These are phyloP conservation scores for Larimichthys crocea DNA, from an alignment of 2,113 vertebrate genomes.

Conservation along the genomic window DNA sequence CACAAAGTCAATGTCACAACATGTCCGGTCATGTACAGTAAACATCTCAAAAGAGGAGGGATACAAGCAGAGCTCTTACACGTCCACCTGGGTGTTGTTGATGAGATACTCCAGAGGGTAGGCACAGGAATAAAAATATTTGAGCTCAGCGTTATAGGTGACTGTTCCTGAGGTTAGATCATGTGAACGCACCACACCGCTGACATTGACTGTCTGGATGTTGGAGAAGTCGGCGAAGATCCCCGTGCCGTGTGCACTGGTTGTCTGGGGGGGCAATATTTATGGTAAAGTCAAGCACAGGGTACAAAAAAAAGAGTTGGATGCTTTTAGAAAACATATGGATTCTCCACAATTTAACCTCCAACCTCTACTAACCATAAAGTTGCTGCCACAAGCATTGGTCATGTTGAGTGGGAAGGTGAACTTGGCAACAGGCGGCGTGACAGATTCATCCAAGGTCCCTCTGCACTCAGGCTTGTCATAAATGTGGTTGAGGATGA, in stretches of 20 bases:
- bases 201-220: constrained; percentile 58
- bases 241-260: constrained; percentile 46
- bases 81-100: constrained; percentile 81
- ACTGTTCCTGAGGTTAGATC: constrained; percentile 70
- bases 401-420: constrained; percentile 76
- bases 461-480: constrained; percentile 66
- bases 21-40: background rate
- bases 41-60: background rate
- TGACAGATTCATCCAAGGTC: constrained; percentile 52
- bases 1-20: background rate
- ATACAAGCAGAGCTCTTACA: constrained; percentile 70
- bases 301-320: background rate
- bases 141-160: constrained; percentile 79
- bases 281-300: background rate
- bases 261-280: constrained; percentile 42
- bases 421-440: constrained; percentile 73
- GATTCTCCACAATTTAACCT: background rate
- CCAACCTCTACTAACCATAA: constrained; percentile 65
- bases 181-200: constrained; percentile 54
- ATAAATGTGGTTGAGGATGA: constrained; percentile 71
- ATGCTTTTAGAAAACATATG: background rate
- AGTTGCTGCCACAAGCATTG: constrained; percentile 74
- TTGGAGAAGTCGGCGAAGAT: constrained; percentile 63
- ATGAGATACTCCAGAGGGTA: constrained; percentile 83
- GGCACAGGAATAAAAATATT: constrained; percentile 83